Evolutionary conservation across 2,113 vertebrate genomes (phyloP).

Genomic region (Vireo altiloquus): DNA sequence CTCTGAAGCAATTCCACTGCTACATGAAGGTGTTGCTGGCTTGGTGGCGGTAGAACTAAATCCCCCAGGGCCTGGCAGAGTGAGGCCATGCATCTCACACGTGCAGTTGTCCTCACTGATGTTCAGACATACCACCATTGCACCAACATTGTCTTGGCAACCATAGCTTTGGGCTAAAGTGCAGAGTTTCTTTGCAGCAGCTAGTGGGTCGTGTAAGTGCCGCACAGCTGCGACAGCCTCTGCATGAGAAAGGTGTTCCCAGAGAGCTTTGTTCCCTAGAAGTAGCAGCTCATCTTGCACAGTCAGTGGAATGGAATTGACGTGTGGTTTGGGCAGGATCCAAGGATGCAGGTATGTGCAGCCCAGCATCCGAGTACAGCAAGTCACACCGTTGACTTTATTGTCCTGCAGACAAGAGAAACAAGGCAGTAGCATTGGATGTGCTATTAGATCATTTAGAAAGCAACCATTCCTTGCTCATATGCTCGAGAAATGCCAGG

Average conservation of each 20-base stretch:
- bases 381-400: slow-evolving; percentile 97
- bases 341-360: slow-evolving; percentile 93
- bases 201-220: slow-evolving; percentile 82
- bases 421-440: not conserved
- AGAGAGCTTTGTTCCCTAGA: slow-evolving; percentile 90
- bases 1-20: slow-evolving; percentile 88
- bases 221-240: slow-evolving; percentile 86
- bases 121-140: slow-evolving; percentile 85
- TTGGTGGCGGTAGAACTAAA: slow-evolving; percentile 65
- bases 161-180: slow-evolving; percentile 94
- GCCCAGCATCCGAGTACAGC: slow-evolving; percentile 92
- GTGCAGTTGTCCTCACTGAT: slow-evolving; percentile 89
- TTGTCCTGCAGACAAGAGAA: slow-evolving; percentile 83
- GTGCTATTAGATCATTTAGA: not conserved
- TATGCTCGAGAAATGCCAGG: not conserved
- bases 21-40: slow-evolving; percentile 82
- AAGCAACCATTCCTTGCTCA: not conserved
- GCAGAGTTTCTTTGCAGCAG: slow-evolving; percentile 92
- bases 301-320: slow-evolving; percentile 83
- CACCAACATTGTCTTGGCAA: slow-evolving; percentile 91
- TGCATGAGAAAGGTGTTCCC: slow-evolving; percentile 84
- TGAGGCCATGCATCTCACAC: slow-evolving; percentile 78
- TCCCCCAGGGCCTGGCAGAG: slow-evolving; percentile 69
- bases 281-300: slow-evolving; percentile 91
- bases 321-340: slow-evolving; percentile 91